Conservation (phyloP, 2,797 vertebrate genomes). For the Dipus sagitta region DNA sequence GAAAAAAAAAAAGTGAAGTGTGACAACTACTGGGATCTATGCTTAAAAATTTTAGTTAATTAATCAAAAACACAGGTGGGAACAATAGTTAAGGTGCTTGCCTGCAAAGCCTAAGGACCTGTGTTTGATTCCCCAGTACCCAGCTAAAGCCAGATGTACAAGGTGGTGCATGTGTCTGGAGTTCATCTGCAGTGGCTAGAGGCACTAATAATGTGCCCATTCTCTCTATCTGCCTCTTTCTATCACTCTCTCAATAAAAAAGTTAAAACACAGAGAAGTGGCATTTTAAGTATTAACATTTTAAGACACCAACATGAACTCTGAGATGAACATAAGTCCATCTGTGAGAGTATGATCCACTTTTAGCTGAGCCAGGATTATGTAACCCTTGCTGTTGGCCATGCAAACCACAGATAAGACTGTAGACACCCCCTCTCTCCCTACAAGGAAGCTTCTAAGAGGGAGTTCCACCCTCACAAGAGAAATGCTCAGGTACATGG, state of each 20-base stretch:
- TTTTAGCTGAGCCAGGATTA: constrained; percentile 9
- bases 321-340: constrained; percentile 7
- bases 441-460: neutral
- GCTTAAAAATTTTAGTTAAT: neutral
- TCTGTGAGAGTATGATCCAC: neutral
- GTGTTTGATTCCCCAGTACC: too few species aligned
- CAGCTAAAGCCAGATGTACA: too few species aligned
- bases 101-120: too few species aligned
- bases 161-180: too few species aligned
- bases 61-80: too few species aligned
- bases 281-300: neutral
- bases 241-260: too few species aligned
- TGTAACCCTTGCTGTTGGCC: neutral
- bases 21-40: neutral
- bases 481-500: neutral
- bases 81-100: too few species aligned
- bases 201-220: too few species aligned
- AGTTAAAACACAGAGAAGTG: neutral
- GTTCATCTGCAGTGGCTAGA: too few species aligned
- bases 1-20: neutral
- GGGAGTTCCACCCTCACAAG: neutral
- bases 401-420: neutral
- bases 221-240: too few species aligned
- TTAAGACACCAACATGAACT: constrained; percentile 40
- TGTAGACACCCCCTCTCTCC: neutral